Evolutionary conservation across 2,888 invertebrate genomes (phyloP), one percentile per base, ranked within the genome.

Genomic region (Volucella bombylans): DNA sequence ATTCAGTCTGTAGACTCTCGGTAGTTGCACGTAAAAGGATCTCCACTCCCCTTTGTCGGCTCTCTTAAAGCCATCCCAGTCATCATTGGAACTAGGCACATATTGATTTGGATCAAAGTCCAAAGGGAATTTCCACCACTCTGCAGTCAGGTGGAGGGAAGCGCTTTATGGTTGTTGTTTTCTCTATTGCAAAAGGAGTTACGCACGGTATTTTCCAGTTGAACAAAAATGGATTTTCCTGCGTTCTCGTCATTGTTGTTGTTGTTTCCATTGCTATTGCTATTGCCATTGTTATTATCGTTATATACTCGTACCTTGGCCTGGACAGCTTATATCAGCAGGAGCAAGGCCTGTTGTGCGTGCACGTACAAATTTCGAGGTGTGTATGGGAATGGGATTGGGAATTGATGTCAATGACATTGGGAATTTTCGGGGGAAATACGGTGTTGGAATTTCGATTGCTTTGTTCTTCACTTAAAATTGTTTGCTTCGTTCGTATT

Each of bases 381-480:
- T 85, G 85, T 85, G 85, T 57, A 76, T 67, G 67, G 76, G 76
- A 81, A 85, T 85, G 85, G 81, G 85, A 55, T 71, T 67, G 71
- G 72, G 76, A 81, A 85, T 81, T 80, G 81, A 85, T 81, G 85
- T 85, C 85, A 85, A 81, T 85, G 85, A 85, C 81, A 85, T 77
- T 81, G 81, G 76, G 71, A 72, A 81, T 81, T 81, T 81, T 76
- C 59, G 41, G 62, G 54, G 71, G 71, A 45, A 18, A 64, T 49
- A 67, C 68, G 61, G 68, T 68, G 47, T 61, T 38, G 61, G 73
- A 83, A 83, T 83, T 79, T 69, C 57, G 68, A 79, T 79, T 74
- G 79, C 69, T 79, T 79, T 83, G 69, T 71, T 59, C 38, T 52
- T 43, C 61, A 45, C 41, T 41, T 49, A 31, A 71, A 65, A 61